phyloP scores from a whole-genome alignment of 2,888 invertebrate species.

The Subacronicta megacephala region DNA sequence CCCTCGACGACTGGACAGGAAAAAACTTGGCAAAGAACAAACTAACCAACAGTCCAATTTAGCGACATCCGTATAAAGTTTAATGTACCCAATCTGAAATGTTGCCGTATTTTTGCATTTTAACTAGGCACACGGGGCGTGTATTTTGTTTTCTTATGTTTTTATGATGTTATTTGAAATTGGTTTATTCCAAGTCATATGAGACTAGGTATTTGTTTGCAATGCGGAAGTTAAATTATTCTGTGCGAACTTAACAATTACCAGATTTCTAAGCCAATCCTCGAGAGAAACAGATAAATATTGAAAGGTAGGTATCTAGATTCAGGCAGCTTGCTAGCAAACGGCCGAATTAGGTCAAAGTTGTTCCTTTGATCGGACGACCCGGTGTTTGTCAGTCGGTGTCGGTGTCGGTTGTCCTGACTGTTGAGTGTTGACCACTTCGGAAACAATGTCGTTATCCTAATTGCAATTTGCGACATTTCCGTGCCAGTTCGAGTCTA shows the following conservation, averaged over 20 bases:
- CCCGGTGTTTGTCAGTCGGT: constrained; percentile 55
- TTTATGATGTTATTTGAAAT: constrained; percentile 36
- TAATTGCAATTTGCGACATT: constrained; percentile 48
- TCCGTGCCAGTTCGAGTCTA: constrained; percentile 28
- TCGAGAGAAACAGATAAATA: constrained; percentile 71
- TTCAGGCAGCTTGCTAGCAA: constrained; percentile 66
- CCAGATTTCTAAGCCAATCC: constrained; percentile 44
- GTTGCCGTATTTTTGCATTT: constrained; percentile 79
- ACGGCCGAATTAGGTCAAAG: constrained; percentile 78
- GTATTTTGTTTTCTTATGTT: constrained; percentile 44
- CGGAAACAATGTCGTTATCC: constrained; percentile 49
- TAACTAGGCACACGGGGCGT: constrained; percentile 69
- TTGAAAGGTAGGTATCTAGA: constrained; percentile 68
- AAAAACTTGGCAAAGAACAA: constrained; percentile 88
- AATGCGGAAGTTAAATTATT: too few species aligned
- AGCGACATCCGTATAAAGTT: constrained; percentile 86
- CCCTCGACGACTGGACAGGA: constrained; percentile 82
- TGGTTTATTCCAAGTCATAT: constrained; percentile 24
- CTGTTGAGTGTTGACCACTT: constrained; percentile 57
- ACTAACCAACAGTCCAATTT: constrained; percentile 87
- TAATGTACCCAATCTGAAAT: constrained; percentile 87
- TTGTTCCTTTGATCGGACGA: constrained; percentile 73
- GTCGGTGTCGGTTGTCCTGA: constrained; percentile 47
- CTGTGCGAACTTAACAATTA: constrained; percentile 12
- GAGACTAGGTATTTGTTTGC: too few species aligned